A percentile compares a stretch with the other conserved stretches of the same genome.
Evolutionary conservation across 2,888 invertebrate genomes (phyloP).

Genomic region (Sericinus montela): DNA sequence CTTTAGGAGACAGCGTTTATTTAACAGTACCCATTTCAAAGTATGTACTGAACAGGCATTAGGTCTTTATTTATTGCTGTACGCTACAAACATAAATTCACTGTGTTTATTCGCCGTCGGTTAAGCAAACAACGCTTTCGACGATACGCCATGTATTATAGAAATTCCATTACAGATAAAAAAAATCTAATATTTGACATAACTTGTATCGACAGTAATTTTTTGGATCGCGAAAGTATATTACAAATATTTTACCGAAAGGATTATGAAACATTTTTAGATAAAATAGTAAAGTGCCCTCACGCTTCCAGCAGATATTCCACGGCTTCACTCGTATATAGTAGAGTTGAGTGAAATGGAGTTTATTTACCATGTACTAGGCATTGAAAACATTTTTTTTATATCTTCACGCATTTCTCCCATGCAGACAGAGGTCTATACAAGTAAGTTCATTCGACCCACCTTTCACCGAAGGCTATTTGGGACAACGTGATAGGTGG

Average conservation of each 20-base stretch:
- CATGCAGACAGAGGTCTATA: too few relatives aligned
- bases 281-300: too few relatives aligned
- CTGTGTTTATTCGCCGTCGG: conserved; percentile 49
- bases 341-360: too few relatives aligned
- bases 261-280: too few relatives aligned
- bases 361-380: too few relatives aligned
- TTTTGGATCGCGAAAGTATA: background rate
- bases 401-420: too few relatives aligned
- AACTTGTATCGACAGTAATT: conserved; percentile 3
- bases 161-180: conserved; percentile 18
- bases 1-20: background rate
- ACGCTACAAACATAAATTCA: conserved; percentile 55
- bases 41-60: conserved; percentile 29
- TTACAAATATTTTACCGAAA: conserved; percentile 1
- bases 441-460: too few relatives aligned
- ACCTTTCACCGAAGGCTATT: too few relatives aligned
- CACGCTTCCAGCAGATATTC: too few relatives aligned
- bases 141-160: conserved; percentile 5
- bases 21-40: conserved; percentile 1
- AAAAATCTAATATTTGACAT: conserved; percentile 17
- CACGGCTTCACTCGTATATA: too few relatives aligned
- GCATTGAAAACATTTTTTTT: too few relatives aligned
- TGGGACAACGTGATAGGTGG: too few relatives aligned
- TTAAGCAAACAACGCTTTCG: conserved; percentile 40
- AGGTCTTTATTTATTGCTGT: conserved; percentile 54